A percentile compares a stretch with the other conserved stretches of the same genome.
phyloP scores from a whole-genome alignment of 2,113 vertebrate genomes.

The Nycticryphes semicollaris region DNA sequence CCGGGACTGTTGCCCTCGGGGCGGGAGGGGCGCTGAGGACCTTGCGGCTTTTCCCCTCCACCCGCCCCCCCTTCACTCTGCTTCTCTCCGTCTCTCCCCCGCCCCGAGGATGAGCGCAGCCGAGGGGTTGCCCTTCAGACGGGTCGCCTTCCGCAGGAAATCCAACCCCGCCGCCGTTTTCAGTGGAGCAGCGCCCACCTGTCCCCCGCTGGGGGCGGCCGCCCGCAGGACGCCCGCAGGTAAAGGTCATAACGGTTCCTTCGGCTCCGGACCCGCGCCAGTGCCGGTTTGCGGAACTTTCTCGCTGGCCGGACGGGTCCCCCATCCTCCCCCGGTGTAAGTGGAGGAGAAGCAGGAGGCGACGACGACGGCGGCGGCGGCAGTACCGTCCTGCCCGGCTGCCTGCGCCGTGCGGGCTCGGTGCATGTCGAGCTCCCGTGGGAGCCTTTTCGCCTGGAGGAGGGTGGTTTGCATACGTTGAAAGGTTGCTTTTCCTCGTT shows the following conservation, averaged over 20 bases:
- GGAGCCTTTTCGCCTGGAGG: background rate
- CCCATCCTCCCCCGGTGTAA: background rate
- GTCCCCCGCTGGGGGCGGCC: background rate
- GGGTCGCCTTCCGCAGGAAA: conserved; percentile 47
- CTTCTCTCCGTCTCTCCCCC: background rate
- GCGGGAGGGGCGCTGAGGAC: background rate
- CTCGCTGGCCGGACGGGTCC: background rate
- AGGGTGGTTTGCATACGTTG: rapidly evolving
- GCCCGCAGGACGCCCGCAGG: background rate
- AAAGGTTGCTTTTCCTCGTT: background rate
- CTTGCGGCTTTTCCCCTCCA: background rate
- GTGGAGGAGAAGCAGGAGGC: too few species aligned
- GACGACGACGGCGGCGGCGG: background rate
- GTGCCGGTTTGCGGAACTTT: too few species aligned
- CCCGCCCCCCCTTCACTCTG: background rate
- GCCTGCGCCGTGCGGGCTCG: rapidly evolving
- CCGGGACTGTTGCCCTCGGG: too few species aligned
- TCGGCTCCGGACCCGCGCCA: background rate
- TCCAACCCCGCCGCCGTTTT: background rate
- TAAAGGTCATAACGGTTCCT: background rate
- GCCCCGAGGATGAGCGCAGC: background rate
- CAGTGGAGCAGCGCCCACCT: background rate
- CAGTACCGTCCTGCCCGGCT: background rate
- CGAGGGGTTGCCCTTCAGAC: background rate
- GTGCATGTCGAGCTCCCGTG: rapidly evolving